These are phyloP conservation scores for Colaptes auratus DNA, from an alignment of 2,113 vertebrate species.

Conservation along the genomic window DNA sequence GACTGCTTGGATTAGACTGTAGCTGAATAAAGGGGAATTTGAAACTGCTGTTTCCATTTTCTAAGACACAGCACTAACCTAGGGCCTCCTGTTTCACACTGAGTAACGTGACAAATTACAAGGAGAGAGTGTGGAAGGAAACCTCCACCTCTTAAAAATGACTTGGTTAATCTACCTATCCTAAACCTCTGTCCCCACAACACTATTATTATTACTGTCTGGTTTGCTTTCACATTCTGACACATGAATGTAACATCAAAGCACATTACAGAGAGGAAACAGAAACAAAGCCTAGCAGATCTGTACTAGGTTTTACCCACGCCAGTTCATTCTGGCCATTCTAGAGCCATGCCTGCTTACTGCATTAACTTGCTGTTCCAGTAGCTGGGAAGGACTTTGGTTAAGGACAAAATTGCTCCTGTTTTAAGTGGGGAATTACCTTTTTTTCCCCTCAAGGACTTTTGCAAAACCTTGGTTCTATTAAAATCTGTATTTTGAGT, in stretches of 20 bases:
- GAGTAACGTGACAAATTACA: neutral
- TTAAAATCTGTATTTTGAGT: slow-evolving; percentile 1
- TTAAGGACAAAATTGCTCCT: neutral
- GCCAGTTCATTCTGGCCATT: neutral
- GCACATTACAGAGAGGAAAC: neutral
- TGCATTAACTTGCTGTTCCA: neutral
- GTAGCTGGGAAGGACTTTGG: neutral
- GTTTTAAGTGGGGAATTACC: neutral
- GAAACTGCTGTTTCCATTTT: neutral
- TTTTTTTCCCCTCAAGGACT: neutral
- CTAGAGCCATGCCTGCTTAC: neutral
- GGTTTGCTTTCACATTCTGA: neutral
- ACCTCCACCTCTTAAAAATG: neutral
- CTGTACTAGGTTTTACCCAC: no score
- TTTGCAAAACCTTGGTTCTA: slow-evolving; percentile 12
- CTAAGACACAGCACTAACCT: neutral
- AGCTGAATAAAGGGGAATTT: neutral
- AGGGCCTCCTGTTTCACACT: neutral
- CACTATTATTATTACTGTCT: neutral
- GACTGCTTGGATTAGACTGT: neutral
- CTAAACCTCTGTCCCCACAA: neutral
- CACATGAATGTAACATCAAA: neutral
- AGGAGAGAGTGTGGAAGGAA: neutral
- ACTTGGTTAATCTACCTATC: neutral
- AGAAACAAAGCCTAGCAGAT: neutral